Percentiles rank a stretch among this genome's conserved stretches.
Conservation (phyloP, 2,797 vertebrate genomes). For the Neosilurus mollespiculum region DNA sequence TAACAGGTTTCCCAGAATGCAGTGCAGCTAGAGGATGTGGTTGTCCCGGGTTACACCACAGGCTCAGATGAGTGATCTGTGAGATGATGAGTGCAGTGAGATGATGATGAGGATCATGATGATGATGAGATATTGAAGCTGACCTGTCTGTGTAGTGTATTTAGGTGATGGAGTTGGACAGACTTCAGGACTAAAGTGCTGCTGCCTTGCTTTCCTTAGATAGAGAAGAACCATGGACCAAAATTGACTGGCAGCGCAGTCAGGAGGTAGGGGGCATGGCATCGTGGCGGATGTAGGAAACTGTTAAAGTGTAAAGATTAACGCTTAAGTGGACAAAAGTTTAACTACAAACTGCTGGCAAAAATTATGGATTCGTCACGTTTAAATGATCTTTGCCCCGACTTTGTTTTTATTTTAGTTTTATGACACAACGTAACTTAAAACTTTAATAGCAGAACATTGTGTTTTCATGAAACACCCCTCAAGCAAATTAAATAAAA, state of each 20-base stretch:
- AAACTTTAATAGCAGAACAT: no score
- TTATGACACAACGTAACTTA: no score
- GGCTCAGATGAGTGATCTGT: background rate
- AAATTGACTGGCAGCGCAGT: background rate
- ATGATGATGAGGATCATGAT: no score
- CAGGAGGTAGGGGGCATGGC: background rate
- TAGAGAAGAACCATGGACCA: background rate
- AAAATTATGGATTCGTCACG: no score
- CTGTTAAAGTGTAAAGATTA: background rate
- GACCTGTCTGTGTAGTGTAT: background rate
- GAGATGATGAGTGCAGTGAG: background rate
- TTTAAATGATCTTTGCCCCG: no score
- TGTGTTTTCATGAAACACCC: no score
- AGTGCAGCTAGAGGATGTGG: background rate
- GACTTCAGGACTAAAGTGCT: background rate
- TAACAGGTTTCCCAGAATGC: conserved; percentile 5
- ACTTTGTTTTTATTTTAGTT: no score
- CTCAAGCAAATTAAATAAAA: no score
- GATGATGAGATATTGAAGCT: no score
- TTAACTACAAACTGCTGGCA: background rate
- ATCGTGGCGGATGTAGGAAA: background rate
- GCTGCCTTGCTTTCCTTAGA: background rate
- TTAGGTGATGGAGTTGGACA: background rate
- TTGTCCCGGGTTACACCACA: background rate
- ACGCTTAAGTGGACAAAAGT: background rate